Percentiles rank a stretch among this genome's conserved stretches.
These are phyloP conservation scores for Cotesia congregata DNA, from an alignment of 2,888 invertebrate genomes.

Conservation along the genomic window DNA sequence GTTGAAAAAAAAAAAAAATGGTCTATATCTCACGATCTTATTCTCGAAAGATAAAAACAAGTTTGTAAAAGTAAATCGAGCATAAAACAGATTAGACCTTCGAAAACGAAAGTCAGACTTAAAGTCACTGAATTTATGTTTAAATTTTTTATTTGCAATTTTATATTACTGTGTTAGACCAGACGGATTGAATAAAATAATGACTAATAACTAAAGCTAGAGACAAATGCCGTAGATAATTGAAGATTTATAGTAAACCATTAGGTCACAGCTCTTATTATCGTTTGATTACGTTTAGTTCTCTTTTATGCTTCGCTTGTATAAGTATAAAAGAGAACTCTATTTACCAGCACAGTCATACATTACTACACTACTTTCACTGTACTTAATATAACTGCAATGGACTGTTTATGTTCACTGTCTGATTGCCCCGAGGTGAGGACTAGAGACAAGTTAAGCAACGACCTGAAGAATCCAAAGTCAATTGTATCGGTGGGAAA, in stretches of 20 bases:
- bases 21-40: conserved; percentile 21
- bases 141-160: conserved; percentile 3
- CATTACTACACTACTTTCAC: neutral
- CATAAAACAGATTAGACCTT: conserved; percentile 51
- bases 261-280: conserved; percentile 8
- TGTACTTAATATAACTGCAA: too few species aligned
- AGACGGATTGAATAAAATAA: neutral
- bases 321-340: neutral
- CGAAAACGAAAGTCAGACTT: conserved; percentile 55
- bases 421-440: conserved; percentile 16
- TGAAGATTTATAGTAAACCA: neutral
- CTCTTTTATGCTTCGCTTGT: neutral
- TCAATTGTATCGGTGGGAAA: conserved; percentile 24
- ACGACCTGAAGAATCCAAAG: conserved; percentile 23
- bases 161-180: neutral
- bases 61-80: conserved; percentile 40
- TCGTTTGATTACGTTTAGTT: neutral
- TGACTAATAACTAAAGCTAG: neutral
- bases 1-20: conserved; percentile 29
- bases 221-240: conserved; percentile 1
- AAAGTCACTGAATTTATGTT: conserved; percentile 17
- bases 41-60: conserved; percentile 29
- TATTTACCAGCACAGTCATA: conserved; percentile 2
- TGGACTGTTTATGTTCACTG: conserved; percentile 18
- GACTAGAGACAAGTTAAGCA: conserved; percentile 35